Conservation (phyloP, 2,888 invertebrate genomes). For the Crepidodera aurea region DNA sequence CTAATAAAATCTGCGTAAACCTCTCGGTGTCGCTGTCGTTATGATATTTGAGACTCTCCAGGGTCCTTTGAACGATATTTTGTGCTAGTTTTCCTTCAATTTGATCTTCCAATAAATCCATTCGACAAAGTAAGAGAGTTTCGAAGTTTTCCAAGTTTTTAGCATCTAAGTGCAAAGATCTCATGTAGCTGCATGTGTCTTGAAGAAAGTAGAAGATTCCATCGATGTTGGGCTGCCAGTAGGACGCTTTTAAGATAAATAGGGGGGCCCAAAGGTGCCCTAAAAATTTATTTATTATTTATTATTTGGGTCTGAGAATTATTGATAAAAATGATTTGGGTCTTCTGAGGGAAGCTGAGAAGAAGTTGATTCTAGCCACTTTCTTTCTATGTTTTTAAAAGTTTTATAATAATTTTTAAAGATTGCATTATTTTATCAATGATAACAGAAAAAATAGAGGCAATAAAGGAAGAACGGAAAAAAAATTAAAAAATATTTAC, state of each 20-base stretch:
- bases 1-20: slow-evolving; percentile 51
- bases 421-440: too few species aligned
- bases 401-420: too few species aligned
- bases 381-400: too few species aligned
- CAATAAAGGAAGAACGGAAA: too few species aligned
- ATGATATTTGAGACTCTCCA: slow-evolving; percentile 45
- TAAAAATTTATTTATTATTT: slow-evolving; percentile 19
- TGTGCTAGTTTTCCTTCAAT: slow-evolving; percentile 47
- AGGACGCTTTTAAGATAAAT: slow-evolving; percentile 67
- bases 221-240: slow-evolving; percentile 65
- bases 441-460: too few species aligned
- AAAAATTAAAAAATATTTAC: slow-evolving; percentile 16
- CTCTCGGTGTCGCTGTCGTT: slow-evolving; percentile 45
- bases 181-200: slow-evolving; percentile 45
- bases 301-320: not conserved
- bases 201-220: slow-evolving; percentile 53
- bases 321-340: not conserved
- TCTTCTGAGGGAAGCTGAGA: too few species aligned
- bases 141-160: slow-evolving; percentile 54
- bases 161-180: slow-evolving; percentile 47
- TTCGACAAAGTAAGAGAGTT: slow-evolving; percentile 55
- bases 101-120: slow-evolving; percentile 52
- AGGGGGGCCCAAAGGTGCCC: slow-evolving; percentile 67
- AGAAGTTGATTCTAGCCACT: too few species aligned
- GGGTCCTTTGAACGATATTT: slow-evolving; percentile 41